Conservation (phyloP, 1,140 invertebrate genomes). For the Drosophila kanapiae region DNA sequence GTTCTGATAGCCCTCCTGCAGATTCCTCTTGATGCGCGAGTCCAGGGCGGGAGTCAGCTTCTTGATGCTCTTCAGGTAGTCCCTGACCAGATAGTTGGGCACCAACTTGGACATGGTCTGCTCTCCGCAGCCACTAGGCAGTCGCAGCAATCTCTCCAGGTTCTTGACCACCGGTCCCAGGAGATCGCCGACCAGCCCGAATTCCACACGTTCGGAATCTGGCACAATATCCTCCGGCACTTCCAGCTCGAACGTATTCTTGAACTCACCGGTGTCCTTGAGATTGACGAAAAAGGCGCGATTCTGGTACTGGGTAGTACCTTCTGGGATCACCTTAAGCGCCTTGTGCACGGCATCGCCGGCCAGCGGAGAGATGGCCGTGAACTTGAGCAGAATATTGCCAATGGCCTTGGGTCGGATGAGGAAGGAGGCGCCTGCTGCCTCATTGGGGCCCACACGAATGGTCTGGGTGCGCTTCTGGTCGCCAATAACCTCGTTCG, state of each 20-base stretch:
- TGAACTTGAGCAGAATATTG: conserved; percentile 90
- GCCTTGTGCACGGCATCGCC: conserved; percentile 91
- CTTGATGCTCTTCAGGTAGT: conserved; percentile 87
- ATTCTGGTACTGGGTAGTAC: conserved; percentile 91
- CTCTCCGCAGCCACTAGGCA: conserved; percentile 97
- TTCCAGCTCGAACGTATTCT: conserved; percentile 88
- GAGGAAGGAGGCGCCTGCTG: conserved; percentile 91
- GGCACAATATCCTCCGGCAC: conserved; percentile 90
- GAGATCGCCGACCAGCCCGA: conserved; percentile 91
- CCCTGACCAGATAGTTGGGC: conserved; percentile 94
- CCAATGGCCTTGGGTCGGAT: conserved; percentile 91
- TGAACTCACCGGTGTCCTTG: conserved; percentile 86
- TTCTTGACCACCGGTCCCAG: conserved; percentile 91
- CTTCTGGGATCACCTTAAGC: conserved; percentile 92
- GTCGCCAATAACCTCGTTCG: conserved; percentile 86
- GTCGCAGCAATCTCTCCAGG: conserved; percentile 90
- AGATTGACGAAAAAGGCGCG: conserved; percentile 92
- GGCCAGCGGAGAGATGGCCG: conserved; percentile 89
- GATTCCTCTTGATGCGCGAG: conserved; percentile 90
- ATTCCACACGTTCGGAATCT: conserved; percentile 90
- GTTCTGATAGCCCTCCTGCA: conserved; percentile 97
- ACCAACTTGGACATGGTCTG: conserved; percentile 97
- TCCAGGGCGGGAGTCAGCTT: conserved; percentile 87
- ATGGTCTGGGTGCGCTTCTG: conserved; percentile 88
- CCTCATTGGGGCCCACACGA: conserved; percentile 89